phyloP scores from a whole-genome alignment of 2,888 invertebrate genomes.

The Cataglyphis rosenhaueri region DNA sequence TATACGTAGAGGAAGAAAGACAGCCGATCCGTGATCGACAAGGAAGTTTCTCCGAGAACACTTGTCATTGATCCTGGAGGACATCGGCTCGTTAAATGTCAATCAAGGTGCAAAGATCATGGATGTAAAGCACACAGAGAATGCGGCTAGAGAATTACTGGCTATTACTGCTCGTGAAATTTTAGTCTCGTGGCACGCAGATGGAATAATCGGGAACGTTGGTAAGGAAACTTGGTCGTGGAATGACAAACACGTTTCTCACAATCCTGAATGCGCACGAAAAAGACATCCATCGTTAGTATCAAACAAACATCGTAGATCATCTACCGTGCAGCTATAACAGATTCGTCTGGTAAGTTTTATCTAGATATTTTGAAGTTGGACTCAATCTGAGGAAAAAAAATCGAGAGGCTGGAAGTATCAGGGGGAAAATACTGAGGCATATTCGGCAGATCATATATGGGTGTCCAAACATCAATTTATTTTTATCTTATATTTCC shows the following conservation, averaged over 20 bases:
- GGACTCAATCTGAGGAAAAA: not conserved
- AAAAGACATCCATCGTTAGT: conserved; percentile 38
- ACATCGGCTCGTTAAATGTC: not conserved
- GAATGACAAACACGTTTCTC: conserved; percentile 12
- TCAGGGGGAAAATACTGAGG: conserved; percentile 30
- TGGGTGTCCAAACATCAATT: conserved; percentile 73
- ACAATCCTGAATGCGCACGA: conserved; percentile 16
- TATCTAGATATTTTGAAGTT: conserved; percentile 4
- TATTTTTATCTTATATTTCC: conserved; percentile 74
- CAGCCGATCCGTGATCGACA: not conserved
- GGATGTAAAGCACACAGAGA: conserved; percentile 57
- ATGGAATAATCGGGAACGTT: not conserved
- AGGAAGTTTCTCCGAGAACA: not conserved
- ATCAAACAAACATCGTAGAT: conserved; percentile 40
- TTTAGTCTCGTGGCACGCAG: conserved; percentile 41
- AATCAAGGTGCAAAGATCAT: conserved; percentile 6
- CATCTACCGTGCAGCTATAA: conserved; percentile 35
- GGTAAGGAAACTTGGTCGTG: not conserved
- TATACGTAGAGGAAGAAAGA: not conserved
- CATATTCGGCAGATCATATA: conserved; percentile 52
- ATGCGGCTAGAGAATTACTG: conserved; percentile 30
- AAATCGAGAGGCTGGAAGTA: not conserved
- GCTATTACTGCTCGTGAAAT: conserved; percentile 29
- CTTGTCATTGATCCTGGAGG: conserved; percentile 23
- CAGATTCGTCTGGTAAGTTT: not conserved